phyloP scores from a whole-genome alignment of 2,888 invertebrate species.

The Myathropa florea region DNA sequence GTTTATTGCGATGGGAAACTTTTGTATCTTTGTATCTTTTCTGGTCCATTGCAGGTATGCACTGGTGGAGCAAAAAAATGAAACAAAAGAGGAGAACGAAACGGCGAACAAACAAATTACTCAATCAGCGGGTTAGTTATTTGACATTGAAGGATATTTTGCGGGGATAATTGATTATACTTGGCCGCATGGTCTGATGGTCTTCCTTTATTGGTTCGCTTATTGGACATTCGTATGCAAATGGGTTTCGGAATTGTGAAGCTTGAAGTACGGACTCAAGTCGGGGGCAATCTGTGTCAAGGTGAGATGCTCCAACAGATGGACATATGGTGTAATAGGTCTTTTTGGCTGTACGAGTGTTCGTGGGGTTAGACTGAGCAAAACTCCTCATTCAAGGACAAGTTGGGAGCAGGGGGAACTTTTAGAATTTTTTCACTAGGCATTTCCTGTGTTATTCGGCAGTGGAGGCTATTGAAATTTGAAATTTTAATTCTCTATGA shows the following conservation, averaged over 20 bases:
- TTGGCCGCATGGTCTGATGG: conserved; percentile 28
- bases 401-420: neutral
- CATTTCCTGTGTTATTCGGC: neutral
- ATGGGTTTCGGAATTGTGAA: conserved; percentile 45
- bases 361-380: neutral
- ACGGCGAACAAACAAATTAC: conserved; percentile 22
- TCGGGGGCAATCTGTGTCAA: conserved; percentile 50
- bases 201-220: conserved; percentile 51
- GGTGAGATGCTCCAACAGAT: conserved; percentile 42
- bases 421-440: neutral
- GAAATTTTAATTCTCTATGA: neutral
- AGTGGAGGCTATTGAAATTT: neutral
- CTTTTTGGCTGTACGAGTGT: neutral
- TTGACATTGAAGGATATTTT: conserved; percentile 69
- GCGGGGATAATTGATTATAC: conserved; percentile 65
- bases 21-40: conserved; percentile 13
- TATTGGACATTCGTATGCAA: conserved; percentile 61
- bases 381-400: neutral
- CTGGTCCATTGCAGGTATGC: neutral
- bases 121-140: conserved; percentile 60
- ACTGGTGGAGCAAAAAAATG: neutral
- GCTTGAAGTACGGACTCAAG: conserved; percentile 8
- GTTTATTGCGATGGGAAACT: conserved; percentile 34
- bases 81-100: conserved; percentile 5
- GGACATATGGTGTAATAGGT: conserved; percentile 48